phyloP scores from a whole-genome alignment of 92 coral and sea anemone species.

The Metridium senile region DNA sequence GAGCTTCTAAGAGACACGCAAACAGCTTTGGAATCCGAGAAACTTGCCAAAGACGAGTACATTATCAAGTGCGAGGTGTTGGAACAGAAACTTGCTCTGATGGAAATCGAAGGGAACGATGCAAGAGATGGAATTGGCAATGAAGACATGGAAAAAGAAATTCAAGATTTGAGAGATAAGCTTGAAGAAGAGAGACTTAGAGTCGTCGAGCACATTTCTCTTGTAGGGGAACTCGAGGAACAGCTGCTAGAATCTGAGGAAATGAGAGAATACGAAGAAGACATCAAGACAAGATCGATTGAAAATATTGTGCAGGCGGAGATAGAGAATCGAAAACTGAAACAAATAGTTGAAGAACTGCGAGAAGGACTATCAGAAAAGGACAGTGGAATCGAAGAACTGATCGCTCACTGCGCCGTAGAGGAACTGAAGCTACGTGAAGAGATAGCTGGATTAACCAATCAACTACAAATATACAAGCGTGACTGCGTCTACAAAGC shows the following conservation, averaged over 20 bases:
- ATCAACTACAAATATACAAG: conserved; percentile 61
- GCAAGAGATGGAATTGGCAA: conserved; percentile 36
- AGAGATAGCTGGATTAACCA: conserved; percentile 57
- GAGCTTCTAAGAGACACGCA: conserved; percentile 54
- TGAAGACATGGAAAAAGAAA: conserved; percentile 37
- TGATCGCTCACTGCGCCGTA: conserved; percentile 76
- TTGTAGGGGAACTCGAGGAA: conserved; percentile 68
- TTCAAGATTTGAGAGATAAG: conserved; percentile 32
- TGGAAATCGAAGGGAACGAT: conserved; percentile 61
- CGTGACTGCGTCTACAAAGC: conserved; percentile 75
- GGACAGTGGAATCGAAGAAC: conserved; percentile 79
- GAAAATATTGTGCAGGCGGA: conserved; percentile 78
- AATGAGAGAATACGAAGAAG: conserved; percentile 67
- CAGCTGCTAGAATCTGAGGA: conserved; percentile 76
- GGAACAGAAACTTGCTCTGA: conserved; percentile 56
- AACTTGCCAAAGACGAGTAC: conserved; percentile 66
- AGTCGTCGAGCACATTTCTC: conserved; percentile 43
- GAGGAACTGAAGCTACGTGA: conserved; percentile 76
- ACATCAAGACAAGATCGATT: conserved; percentile 71
- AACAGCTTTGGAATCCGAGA: conserved; percentile 64
- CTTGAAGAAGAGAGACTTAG: conserved; percentile 50
- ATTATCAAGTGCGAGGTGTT: conserved; percentile 70
- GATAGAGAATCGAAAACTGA: conserved; percentile 70
- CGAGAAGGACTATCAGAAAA: conserved; percentile 68
- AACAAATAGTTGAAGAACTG: conserved; percentile 61